These are phyloP conservation scores for Umimayanthus chanpuru DNA, from an alignment of 92 coral and sea anemone genomes.

Conservation along the genomic window DNA sequence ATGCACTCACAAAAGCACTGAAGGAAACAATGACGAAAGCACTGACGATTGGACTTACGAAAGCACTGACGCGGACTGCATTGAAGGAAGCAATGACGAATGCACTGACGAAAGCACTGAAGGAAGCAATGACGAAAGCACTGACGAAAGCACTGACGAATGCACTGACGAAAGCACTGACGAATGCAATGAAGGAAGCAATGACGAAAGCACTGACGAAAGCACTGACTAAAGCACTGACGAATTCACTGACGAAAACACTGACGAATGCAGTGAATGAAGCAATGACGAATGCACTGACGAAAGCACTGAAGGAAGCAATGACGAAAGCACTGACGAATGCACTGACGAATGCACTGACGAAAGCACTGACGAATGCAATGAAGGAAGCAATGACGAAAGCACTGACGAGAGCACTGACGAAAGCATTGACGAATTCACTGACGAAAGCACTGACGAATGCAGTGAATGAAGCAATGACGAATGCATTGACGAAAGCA, in stretches of 20 bases:
- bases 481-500: not conserved
- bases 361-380: not conserved
- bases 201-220: not conserved
- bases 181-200: not conserved
- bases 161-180: not conserved
- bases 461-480: not conserved
- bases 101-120: not conserved
- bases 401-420: not conserved
- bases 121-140: not conserved
- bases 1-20: not conserved
- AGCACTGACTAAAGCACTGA: not conserved
- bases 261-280: not conserved
- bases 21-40: not conserved
- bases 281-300: not conserved
- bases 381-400: not conserved
- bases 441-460: not conserved
- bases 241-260: not conserved
- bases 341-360: not conserved
- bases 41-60: not conserved
- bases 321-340: not conserved
- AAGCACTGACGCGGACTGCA: not conserved
- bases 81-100: not conserved
- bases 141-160: not conserved
- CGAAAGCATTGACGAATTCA: not conserved
- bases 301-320: not conserved